Evolutionary conservation across 2,888 invertebrate species (phyloP).

Genomic region (Erebia ligea): DNA sequence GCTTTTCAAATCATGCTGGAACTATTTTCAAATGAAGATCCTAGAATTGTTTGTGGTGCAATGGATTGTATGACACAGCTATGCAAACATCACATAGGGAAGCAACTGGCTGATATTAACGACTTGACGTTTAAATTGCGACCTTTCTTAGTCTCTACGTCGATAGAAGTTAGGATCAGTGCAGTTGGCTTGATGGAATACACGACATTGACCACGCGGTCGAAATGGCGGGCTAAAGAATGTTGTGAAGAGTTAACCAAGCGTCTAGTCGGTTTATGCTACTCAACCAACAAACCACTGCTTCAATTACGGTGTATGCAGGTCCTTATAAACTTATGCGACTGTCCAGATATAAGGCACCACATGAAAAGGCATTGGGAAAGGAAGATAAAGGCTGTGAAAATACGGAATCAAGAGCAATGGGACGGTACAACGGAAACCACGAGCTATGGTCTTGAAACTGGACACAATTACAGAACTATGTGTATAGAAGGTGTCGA

Average conservation of each 20-base stretch:
- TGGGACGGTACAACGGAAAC: constrained; percentile 69
- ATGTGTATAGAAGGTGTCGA: constrained; percentile 65
- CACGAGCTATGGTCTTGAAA: constrained; percentile 57
- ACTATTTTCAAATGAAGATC: constrained; percentile 55
- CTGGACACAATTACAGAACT: constrained; percentile 68
- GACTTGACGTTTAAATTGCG: constrained; percentile 59
- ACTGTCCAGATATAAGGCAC: constrained; percentile 66
- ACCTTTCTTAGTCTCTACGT: constrained; percentile 47
- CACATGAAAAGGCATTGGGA: constrained; percentile 61
- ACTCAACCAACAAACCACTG: constrained; percentile 55
- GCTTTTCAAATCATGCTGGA: constrained; percentile 66
- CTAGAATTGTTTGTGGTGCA: constrained; percentile 56
- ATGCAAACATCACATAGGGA: constrained; percentile 68
- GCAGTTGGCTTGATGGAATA: constrained; percentile 61
- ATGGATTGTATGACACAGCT: constrained; percentile 71
- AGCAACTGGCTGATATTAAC: constrained; percentile 62
- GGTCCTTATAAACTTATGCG: constrained; percentile 70
- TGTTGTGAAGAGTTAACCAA: constrained; percentile 54
- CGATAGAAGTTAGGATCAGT: constrained; percentile 59
- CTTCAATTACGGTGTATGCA: constrained; percentile 65
- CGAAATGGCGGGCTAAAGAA: constrained; percentile 74
- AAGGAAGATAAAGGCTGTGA: constrained; percentile 49
- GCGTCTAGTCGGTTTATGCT: constrained; percentile 54
- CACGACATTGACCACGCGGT: constrained; percentile 65
- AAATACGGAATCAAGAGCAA: constrained; percentile 60